phyloP scores from a whole-genome alignment of 2,113 vertebrate species.

The Cacatua alba region DNA sequence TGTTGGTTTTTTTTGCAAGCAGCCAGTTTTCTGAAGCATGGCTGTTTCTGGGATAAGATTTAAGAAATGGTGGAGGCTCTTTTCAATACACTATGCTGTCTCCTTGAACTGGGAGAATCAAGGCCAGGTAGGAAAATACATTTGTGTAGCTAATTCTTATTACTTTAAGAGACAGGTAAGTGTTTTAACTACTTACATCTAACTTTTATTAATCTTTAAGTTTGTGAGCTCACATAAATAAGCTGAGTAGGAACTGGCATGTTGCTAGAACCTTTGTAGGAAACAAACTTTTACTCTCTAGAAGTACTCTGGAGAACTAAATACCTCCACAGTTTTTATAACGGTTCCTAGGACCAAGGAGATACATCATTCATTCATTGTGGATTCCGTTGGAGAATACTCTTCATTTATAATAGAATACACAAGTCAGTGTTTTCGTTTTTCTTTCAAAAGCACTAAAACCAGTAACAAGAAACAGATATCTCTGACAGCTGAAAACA shows the following conservation, averaged over 20 bases:
- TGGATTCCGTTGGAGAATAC: conserved; percentile 34
- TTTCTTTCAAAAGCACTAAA: conserved; percentile 66
- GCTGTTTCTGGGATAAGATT: not conserved
- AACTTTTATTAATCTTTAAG: not conserved
- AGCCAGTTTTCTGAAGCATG: not conserved
- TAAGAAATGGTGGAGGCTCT: not conserved
- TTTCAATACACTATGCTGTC: not conserved
- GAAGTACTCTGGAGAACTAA: not conserved
- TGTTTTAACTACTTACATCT: not conserved
- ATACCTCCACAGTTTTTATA: not conserved
- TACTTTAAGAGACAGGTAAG: not conserved
- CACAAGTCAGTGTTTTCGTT: conserved; percentile 54
- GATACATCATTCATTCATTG: conserved; percentile 16
- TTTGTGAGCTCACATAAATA: not conserved
- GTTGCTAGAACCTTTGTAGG: not conserved
- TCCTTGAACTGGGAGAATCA: not conserved
- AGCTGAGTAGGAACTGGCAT: not conserved
- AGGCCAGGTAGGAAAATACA: not conserved
- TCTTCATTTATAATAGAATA: conserved; percentile 56
- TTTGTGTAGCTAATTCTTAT: not conserved
- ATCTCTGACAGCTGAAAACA: conserved; percentile 63
- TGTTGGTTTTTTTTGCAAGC: not conserved
- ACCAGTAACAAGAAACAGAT: conserved; percentile 86
- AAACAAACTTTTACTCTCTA: not conserved
- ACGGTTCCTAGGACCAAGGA: not conserved